Percentiles rank a stretch among this genome's conserved stretches.
Conservation (phyloP, 2,113 vertebrate genomes). For the Labeo catla region DNA sequence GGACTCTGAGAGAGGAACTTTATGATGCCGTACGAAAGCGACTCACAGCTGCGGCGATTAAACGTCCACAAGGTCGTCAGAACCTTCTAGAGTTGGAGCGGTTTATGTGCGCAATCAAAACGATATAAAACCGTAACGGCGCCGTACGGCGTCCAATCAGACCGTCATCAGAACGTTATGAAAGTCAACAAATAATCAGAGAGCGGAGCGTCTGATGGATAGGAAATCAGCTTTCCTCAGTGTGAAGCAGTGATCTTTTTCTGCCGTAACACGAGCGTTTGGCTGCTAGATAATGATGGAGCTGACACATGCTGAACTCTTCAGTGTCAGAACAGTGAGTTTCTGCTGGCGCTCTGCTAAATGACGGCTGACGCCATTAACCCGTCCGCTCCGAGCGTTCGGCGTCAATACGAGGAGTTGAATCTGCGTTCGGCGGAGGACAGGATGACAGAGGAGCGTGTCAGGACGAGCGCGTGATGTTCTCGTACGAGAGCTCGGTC, state of each 20-base stretch:
- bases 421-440: background rate
- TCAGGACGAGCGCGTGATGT: background rate
- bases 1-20: background rate
- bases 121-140: background rate
- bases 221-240: background rate
- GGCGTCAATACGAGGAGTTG: background rate
- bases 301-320: background rate
- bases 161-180: background rate
- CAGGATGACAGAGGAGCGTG: background rate
- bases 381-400: background rate
- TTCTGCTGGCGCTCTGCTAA: background rate
- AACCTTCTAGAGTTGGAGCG: background rate
- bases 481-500: background rate
- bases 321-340: background rate
- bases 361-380: background rate
- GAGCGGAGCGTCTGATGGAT: constrained; percentile 52
- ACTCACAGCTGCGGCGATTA: background rate
- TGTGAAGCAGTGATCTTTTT: background rate
- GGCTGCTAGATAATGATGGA: background rate
- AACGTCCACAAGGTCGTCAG: constrained; percentile 3
- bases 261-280: background rate
- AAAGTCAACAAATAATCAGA: constrained; percentile 15
- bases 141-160: background rate
- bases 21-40: background rate
- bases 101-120: constrained; percentile 5